phyloP scores from a whole-genome alignment of 2,797 vertebrate genomes.

The Diplodus puntazzo region DNA sequence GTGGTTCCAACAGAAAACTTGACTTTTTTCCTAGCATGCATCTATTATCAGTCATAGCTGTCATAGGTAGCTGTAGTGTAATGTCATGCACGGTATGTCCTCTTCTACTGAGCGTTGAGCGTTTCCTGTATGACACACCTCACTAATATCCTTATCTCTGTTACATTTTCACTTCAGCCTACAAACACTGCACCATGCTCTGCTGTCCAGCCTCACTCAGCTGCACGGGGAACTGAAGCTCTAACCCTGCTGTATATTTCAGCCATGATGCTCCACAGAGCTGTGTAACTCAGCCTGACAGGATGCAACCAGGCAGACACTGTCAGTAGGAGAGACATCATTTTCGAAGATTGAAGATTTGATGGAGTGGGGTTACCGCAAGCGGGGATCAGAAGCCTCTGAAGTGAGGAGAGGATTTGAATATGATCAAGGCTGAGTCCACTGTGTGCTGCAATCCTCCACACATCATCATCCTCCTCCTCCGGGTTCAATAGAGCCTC shows the following conservation, averaged over 20 bases:
- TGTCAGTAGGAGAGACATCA: neutral
- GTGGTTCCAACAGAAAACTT: neutral
- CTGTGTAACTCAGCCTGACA: neutral
- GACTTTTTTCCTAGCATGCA: no score
- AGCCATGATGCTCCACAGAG: neutral
- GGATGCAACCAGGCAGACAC: neutral
- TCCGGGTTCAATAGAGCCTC: neutral
- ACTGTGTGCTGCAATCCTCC: constrained; percentile 8
- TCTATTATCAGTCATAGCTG: neutral
- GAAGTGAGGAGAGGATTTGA: constrained; percentile 25
- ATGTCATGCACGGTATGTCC: neutral
- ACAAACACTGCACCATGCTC: neutral
- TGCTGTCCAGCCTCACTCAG: neutral
- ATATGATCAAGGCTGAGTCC: constrained; percentile 13
- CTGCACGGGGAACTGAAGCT: neutral
- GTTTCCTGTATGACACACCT: neutral
- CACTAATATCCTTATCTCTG: neutral
- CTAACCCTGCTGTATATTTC: neutral
- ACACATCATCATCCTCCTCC: neutral
- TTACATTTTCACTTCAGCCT: neutral
- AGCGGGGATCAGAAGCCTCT: constrained; percentile 23
- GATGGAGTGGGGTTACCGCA: constrained; percentile 14
- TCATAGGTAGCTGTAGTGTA: neutral
- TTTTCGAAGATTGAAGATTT: constrained; percentile 1
- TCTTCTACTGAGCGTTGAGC: neutral